phyloP scores from a whole-genome alignment of 2,888 invertebrate species.

The Drosophila testacea region DNA sequence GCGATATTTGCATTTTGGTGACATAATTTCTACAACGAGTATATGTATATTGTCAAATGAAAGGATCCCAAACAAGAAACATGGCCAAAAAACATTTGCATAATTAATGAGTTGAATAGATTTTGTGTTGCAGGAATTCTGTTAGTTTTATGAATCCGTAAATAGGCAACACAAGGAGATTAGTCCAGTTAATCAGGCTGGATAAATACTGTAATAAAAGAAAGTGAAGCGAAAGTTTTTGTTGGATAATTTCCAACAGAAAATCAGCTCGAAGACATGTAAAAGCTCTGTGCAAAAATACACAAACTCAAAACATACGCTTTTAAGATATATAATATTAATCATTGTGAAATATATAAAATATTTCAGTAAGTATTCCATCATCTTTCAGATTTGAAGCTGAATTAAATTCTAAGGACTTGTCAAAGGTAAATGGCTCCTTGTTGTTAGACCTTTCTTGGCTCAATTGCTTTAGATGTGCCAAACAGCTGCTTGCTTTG shows the following conservation, averaged over 20 bases:
- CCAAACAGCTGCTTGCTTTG: constrained; percentile 26
- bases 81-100: constrained; percentile 62
- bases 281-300: neutral
- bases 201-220: neutral
- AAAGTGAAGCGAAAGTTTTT: neutral
- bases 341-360: neutral
- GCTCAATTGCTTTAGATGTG: constrained; percentile 28
- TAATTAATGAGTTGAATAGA: constrained; percentile 66
- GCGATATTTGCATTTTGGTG: constrained; percentile 72
- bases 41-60: constrained; percentile 47
- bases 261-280: neutral
- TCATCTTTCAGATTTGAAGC: neutral
- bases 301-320: neutral
- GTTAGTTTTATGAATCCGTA: constrained; percentile 41
- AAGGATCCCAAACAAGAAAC: constrained; percentile 31
- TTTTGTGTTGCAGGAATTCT: constrained; percentile 24
- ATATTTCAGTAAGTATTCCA: constrained; percentile 3
- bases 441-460: constrained; percentile 32
- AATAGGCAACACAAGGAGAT: constrained; percentile 21
- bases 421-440: constrained; percentile 32
- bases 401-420: constrained; percentile 5
- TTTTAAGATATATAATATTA: neutral
- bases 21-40: constrained; percentile 62
- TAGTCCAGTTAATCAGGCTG: constrained; percentile 15
- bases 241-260: neutral